phyloP scores from a whole-genome alignment of 1,140 invertebrate species.

The Anadara kagoshimensis region DNA sequence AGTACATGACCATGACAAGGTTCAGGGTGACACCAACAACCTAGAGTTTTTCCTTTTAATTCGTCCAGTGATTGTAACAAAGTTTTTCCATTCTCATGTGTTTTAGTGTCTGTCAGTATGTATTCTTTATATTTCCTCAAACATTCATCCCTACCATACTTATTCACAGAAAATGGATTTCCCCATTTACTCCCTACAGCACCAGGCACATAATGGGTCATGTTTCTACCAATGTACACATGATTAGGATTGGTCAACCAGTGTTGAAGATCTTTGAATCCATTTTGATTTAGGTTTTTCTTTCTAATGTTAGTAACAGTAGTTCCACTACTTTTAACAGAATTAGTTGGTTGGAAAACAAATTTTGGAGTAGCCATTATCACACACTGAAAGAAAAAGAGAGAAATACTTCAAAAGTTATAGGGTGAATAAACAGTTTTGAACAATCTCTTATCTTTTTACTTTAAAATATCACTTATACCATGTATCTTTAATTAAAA shows the following conservation, averaged over 20 bases:
- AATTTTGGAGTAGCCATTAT: too few species aligned
- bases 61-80: slow-evolving; percentile 20
- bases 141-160: slow-evolving; percentile 15
- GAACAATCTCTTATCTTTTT: too few species aligned
- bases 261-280: slow-evolving; percentile 37
- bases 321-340: background rate
- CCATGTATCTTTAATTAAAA: too few species aligned
- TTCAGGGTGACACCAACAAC: slow-evolving; percentile 47
- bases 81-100: slow-evolving; percentile 11
- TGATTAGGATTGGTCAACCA: slow-evolving; percentile 40
- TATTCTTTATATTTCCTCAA: slow-evolving; percentile 33
- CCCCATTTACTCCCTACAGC: slow-evolving; percentile 45
- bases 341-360: too few species aligned
- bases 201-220: slow-evolving; percentile 44
- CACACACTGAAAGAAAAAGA: too few species aligned
- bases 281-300: slow-evolving; percentile 32
- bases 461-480: too few species aligned
- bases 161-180: slow-evolving; percentile 34
- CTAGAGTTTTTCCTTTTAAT: slow-evolving; percentile 31
- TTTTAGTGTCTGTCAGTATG: slow-evolving; percentile 12
- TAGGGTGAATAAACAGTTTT: too few species aligned
- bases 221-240: slow-evolving; percentile 48
- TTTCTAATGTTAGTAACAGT: background rate
- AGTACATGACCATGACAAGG: slow-evolving; percentile 41
- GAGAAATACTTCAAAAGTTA: too few species aligned